These are phyloP conservation scores for Litoditis marina DNA, from an alignment of 2,888 invertebrate genomes.

Conservation along the genomic window DNA sequence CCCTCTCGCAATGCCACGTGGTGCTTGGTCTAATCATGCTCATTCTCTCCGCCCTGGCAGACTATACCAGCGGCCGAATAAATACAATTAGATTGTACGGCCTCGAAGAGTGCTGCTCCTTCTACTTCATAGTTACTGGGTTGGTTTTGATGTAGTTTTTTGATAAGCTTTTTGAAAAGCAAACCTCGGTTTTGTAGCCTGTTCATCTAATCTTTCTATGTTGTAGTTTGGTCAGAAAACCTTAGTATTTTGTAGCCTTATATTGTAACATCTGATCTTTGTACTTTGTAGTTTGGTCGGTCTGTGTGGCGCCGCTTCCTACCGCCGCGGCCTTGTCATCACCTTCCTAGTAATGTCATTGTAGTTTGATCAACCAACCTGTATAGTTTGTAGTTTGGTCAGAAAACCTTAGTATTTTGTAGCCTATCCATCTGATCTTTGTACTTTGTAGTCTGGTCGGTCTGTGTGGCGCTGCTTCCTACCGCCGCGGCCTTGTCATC, in stretches of 20 bases:
- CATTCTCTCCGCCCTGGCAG: conserved; percentile 50
- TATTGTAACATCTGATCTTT: too few species aligned
- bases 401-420: too few species aligned
- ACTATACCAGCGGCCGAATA: conserved; percentile 46
- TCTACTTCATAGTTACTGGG: conserved; percentile 54
- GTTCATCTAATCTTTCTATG: too few species aligned
- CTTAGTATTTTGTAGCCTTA: too few species aligned
- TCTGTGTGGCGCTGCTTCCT: conserved; percentile 52
- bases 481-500: conserved; percentile 53
- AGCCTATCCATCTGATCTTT: neutral
- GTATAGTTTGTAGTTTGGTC: too few species aligned
- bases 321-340: conserved; percentile 53
- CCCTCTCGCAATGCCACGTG: conserved; percentile 51
- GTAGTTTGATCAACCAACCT: neutral
- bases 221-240: too few species aligned
- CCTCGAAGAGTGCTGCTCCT: conserved; percentile 51
- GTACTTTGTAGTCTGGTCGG: conserved; percentile 45
- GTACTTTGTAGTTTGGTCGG: conserved; percentile 50
- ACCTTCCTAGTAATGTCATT: conserved; percentile 55
- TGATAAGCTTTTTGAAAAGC: too few species aligned
- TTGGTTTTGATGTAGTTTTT: conserved; percentile 23
- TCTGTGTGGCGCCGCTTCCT: conserved; percentile 52
- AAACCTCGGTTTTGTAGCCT: too few species aligned
- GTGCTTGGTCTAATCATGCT: conserved; percentile 49
- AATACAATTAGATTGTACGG: conserved; percentile 51